These are phyloP conservation scores for Varecia variegata DNA, from an alignment of 2,797 vertebrate genomes.

Conservation along the genomic window DNA sequence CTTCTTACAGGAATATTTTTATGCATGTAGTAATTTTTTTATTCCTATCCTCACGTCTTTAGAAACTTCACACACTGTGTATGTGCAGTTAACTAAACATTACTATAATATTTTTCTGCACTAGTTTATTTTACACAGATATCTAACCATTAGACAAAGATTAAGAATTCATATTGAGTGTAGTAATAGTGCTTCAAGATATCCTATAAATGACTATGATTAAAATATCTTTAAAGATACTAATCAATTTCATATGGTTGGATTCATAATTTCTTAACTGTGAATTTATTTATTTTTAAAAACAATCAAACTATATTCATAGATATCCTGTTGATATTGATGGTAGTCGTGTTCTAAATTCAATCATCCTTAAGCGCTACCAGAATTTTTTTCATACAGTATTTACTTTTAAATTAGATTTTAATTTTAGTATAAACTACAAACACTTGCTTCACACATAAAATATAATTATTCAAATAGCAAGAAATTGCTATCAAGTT, in stretches of 20 bases:
- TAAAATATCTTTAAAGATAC: slow-evolving; percentile 35
- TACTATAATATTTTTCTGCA: slow-evolving; percentile 35
- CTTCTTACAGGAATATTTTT: slow-evolving; percentile 19
- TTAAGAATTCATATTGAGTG: background rate
- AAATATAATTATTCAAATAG: slow-evolving; percentile 47
- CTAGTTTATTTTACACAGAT: slow-evolving; percentile 20
- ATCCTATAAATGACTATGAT: background rate
- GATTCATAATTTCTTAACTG: slow-evolving; percentile 50
- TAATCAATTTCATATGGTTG: slow-evolving; percentile 23
- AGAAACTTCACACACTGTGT: slow-evolving; percentile 1
- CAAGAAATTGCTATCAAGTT: slow-evolving; percentile 25
- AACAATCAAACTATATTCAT: background rate
- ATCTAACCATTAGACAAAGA: background rate
- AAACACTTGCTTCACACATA: slow-evolving; percentile 34
- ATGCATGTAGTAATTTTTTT: background rate
- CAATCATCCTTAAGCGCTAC: background rate
- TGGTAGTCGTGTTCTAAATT: slow-evolving; percentile 21
- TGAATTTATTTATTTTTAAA: slow-evolving; percentile 31
- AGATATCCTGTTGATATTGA: background rate
- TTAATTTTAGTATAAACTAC: slow-evolving; percentile 41
- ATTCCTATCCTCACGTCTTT: background rate
- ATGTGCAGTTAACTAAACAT: background rate
- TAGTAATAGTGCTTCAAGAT: background rate
- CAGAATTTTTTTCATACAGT: slow-evolving; percentile 13
- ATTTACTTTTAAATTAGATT: slow-evolving; percentile 58